These are phyloP conservation scores for Eupeodes latifasciatus DNA, from an alignment of 2,888 invertebrate species.

Conservation along the genomic window DNA sequence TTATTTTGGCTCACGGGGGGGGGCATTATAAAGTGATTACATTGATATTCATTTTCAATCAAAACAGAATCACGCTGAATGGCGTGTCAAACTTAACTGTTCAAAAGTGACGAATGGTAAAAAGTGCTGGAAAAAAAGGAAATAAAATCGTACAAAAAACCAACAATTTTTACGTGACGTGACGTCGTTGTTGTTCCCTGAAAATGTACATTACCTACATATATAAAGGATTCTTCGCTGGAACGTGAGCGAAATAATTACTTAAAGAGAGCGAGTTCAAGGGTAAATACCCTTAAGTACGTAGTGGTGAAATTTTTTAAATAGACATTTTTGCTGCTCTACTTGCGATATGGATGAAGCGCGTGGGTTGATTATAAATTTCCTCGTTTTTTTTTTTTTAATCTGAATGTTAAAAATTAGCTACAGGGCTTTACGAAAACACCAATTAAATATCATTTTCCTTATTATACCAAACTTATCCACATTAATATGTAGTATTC, in stretches of 20 bases:
- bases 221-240: neutral
- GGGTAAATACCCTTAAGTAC: neutral
- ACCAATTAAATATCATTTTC: too few relatives aligned
- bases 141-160: neutral
- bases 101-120: conserved; percentile 40
- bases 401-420: too few relatives aligned
- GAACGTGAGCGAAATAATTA: conserved; percentile 26
- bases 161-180: conserved; percentile 12
- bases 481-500: too few relatives aligned
- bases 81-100: conserved; percentile 43
- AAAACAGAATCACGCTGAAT: conserved; percentile 39
- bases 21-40: conserved; percentile 60
- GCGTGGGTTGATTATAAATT: too few relatives aligned
- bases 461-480: too few relatives aligned
- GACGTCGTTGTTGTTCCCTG: neutral
- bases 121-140: neutral
- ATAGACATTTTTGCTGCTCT: too few relatives aligned
- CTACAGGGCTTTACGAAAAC: too few relatives aligned
- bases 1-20: neutral
- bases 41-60: conserved; percentile 66
- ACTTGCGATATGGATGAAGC: too few relatives aligned
- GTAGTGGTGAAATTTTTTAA: too few relatives aligned
- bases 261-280: conserved; percentile 2
- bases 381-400: too few relatives aligned
- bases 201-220: neutral